These are phyloP conservation scores for Dromaius novaehollandiae DNA, from an alignment of 2,113 vertebrate genomes.

Conservation along the genomic window DNA sequence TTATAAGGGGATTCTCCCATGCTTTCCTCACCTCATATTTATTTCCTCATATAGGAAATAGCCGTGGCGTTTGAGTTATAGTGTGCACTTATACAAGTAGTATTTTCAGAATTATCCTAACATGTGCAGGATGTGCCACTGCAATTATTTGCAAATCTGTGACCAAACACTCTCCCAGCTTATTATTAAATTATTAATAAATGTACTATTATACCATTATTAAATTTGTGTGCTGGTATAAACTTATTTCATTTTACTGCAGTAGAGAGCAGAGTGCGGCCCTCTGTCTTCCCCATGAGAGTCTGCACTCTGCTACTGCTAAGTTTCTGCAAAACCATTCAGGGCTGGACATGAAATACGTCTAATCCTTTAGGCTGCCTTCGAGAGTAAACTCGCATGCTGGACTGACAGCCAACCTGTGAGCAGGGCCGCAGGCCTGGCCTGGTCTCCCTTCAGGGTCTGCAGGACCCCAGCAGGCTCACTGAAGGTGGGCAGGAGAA, in stretches of 20 bases:
- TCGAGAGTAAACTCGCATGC: not conserved
- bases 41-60: not conserved
- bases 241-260: not conserved
- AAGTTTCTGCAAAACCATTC: not conserved
- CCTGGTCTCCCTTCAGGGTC: fast-evolving
- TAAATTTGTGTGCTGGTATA: not conserved
- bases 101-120: not conserved
- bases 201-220: not conserved
- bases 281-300: not conserved
- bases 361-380: not conserved
- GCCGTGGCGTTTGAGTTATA: not conserved
- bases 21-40: not conserved
- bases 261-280: not conserved
- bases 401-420: not conserved
- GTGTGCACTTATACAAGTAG: not conserved
- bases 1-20: not conserved
- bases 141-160: not conserved
- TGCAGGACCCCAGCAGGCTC: not conserved
- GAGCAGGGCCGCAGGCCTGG: fast-evolving
- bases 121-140: not conserved
- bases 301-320: not conserved
- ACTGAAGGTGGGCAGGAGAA: not conserved
- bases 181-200: not conserved
- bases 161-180: not conserved
- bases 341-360: not conserved